phyloP scores from a whole-genome alignment of 2,888 invertebrate species.

The Labia minor region DNA sequence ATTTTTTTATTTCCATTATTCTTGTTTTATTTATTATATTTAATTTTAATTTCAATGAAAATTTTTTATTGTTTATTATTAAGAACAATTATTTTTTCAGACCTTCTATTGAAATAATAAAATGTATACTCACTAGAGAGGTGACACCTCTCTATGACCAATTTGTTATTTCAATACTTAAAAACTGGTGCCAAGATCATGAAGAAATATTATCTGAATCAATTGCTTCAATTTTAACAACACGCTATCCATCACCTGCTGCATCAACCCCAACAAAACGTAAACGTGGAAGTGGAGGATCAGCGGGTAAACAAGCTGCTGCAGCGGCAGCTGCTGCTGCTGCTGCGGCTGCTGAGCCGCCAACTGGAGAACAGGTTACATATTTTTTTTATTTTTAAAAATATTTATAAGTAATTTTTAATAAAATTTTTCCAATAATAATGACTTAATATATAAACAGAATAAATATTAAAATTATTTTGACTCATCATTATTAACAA shows the following conservation, averaged over 20 bases:
- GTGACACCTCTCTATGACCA: constrained; percentile 63
- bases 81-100: constrained; percentile 37
- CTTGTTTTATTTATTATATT: not conserved
- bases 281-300: constrained; percentile 65
- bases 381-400: constrained; percentile 21
- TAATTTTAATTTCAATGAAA: not conserved
- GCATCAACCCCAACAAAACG: constrained; percentile 76
- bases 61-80: too few species aligned
- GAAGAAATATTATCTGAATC: constrained; percentile 80
- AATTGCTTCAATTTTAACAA: constrained; percentile 64
- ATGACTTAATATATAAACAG: too few species aligned
- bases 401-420: constrained; percentile 5
- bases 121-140: constrained; percentile 68
- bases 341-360: constrained; percentile 52
- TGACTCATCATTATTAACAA: too few species aligned
- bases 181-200: constrained; percentile 88
- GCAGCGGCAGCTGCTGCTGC: constrained; percentile 25
- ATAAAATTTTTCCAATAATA: too few species aligned
- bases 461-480: too few species aligned
- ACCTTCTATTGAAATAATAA: constrained; percentile 74
- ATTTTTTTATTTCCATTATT: constrained; percentile 52
- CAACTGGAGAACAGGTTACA: constrained; percentile 69
- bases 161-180: constrained; percentile 81
- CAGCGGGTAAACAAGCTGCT: constrained; percentile 36
- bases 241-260: constrained; percentile 59